Evolutionary conservation across 23 tunicate genomes (phyloP).

Genomic region (Styela clava): DNA sequence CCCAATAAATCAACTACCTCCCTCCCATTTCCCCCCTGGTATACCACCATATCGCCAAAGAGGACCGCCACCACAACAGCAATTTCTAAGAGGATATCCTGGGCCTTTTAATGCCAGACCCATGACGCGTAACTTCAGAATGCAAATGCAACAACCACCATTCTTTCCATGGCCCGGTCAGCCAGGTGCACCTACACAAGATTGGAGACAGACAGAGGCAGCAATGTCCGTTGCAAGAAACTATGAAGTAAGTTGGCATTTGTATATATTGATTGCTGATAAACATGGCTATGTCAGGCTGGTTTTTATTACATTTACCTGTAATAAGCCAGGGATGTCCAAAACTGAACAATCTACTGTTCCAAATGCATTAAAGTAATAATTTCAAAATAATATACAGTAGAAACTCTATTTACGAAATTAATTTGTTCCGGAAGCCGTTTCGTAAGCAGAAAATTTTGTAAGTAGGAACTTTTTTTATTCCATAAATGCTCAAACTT

Average conservation of each 20-base stretch:
- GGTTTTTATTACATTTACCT: too few species aligned
- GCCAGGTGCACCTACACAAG: neutral
- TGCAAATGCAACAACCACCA: neutral
- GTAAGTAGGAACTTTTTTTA: too few species aligned
- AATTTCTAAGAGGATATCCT: neutral
- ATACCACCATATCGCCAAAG: neutral
- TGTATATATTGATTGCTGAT: too few species aligned
- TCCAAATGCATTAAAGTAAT: too few species aligned
- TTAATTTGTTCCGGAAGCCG: too few species aligned
- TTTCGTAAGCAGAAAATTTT: too few species aligned
- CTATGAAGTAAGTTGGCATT: neutral
- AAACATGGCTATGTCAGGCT: too few species aligned
- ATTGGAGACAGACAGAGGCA: neutral
- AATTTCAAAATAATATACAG: too few species aligned
- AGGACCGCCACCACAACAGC: neutral
- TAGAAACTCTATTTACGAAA: too few species aligned
- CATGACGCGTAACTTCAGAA: neutral
- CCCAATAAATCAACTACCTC: slow-evolving; percentile 6
- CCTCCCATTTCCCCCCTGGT: neutral
- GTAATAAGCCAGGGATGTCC: too few species aligned
- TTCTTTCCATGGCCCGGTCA: neutral
- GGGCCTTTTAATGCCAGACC: neutral
- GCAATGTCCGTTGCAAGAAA: neutral
- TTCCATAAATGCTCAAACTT: too few species aligned
- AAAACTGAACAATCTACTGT: too few species aligned